Percentiles rank a stretch among this genome's conserved stretches.
phyloP scores from a whole-genome alignment of 2,888 invertebrate species.

The Uropetala carovei region DNA sequence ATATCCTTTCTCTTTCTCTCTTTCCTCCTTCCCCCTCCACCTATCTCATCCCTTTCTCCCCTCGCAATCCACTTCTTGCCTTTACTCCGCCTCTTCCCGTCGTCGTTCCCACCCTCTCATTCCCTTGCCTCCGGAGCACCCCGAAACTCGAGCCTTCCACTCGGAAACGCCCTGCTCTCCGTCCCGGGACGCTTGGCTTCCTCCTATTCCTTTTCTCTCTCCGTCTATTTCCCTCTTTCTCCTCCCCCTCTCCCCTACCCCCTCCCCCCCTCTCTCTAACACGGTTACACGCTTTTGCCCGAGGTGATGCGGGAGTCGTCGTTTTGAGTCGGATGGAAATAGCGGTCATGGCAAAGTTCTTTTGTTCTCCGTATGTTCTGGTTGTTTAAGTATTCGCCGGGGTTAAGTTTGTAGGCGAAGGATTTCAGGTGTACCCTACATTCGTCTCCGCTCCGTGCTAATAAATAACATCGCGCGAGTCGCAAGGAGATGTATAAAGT shows the following conservation, averaged over 20 bases:
- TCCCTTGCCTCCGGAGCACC: not conserved
- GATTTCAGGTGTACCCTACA: not conserved
- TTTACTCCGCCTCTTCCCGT: not conserved
- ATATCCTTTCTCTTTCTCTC: constrained; percentile 40
- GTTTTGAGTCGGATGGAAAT: not conserved
- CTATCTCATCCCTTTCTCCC: constrained; percentile 12
- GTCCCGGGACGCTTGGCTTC: constrained; percentile 8
- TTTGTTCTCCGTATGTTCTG: not conserved
- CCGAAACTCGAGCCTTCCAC: not conserved
- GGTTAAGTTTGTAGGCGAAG: not conserved
- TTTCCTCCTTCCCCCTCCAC: not conserved
- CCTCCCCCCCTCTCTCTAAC: not conserved
- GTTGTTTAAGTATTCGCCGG: not conserved
- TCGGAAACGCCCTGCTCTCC: constrained; percentile 4
- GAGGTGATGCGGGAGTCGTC: not conserved
- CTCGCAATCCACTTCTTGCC: no score
- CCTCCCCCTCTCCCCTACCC: not conserved
- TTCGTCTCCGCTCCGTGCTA: not conserved
- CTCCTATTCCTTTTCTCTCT: not conserved
- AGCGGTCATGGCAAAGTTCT: not conserved
- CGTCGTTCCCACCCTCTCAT: not conserved
- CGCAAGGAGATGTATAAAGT: no score
- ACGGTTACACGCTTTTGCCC: not conserved
- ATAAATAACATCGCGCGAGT: not conserved
- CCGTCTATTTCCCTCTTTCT: not conserved